Conservation (phyloP, 2,888 invertebrate genomes). For the Rhamphomyia laevipes region DNA sequence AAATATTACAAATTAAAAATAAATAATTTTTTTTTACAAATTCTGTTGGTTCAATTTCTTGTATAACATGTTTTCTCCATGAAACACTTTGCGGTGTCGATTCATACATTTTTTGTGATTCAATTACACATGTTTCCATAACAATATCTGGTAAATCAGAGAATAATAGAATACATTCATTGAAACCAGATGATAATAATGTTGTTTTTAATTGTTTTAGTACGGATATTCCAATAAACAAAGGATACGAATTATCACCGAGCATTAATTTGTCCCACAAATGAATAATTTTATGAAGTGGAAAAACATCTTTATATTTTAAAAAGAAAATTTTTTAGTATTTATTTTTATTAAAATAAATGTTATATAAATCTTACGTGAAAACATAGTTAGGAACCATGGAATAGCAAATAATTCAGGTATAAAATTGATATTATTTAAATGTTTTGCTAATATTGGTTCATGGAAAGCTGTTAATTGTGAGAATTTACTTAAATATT, state of each 20-base stretch:
- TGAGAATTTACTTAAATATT: slow-evolving; percentile 93
- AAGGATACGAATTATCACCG: slow-evolving; percentile 84
- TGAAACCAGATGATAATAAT: slow-evolving; percentile 82
- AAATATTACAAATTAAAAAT: neutral
- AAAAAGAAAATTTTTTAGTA: slow-evolving; percentile 1
- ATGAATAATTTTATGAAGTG: slow-evolving; percentile 93
- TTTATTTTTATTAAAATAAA: slow-evolving; percentile 3
- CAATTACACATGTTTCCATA: slow-evolving; percentile 82
- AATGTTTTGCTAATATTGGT: slow-evolving; percentile 79
- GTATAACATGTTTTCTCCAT: slow-evolving; percentile 64
- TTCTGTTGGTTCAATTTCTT: slow-evolving; percentile 27
- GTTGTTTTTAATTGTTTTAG: slow-evolving; percentile 76
- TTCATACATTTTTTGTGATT: slow-evolving; percentile 68
- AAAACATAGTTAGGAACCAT: slow-evolving; percentile 98
- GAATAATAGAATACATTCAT: slow-evolving; percentile 95
- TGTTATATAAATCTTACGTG: slow-evolving; percentile 59
- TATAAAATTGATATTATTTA: slow-evolving; percentile 85
- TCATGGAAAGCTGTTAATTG: slow-evolving; percentile 95
- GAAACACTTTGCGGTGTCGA: slow-evolving; percentile 81
- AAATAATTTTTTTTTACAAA: slow-evolving; percentile 24
- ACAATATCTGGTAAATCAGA: slow-evolving; percentile 98
- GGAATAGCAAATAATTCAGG: slow-evolving; percentile 98
- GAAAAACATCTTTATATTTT: slow-evolving; percentile 73
- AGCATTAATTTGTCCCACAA: slow-evolving; percentile 94
- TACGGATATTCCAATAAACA: slow-evolving; percentile 90